Conservation (phyloP, 2,113 vertebrate genomes). For the Gallinago undulata region DNA sequence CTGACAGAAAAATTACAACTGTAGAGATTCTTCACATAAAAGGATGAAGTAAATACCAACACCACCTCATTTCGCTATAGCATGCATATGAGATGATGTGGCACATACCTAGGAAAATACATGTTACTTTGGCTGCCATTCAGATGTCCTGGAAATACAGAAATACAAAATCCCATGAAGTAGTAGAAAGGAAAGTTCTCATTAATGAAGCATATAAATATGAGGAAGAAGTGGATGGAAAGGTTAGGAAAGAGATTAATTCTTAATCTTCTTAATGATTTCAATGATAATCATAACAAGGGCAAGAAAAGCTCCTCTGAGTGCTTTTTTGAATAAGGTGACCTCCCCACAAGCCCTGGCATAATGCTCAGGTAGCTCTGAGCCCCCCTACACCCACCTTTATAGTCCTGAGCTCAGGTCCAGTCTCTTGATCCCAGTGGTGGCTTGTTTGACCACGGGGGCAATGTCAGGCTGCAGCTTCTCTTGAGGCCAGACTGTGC, state of each 20-base stretch:
- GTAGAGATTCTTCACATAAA: background rate
- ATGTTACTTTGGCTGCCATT: background rate
- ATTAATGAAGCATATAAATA: background rate
- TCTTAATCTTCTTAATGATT: background rate
- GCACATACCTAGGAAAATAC: background rate
- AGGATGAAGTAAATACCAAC: background rate
- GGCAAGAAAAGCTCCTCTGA: background rate
- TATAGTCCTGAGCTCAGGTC: background rate
- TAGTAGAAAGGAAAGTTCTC: background rate
- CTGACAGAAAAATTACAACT: slow-evolving; percentile 18
- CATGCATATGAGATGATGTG: background rate
- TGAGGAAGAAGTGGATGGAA: background rate
- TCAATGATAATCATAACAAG: background rate
- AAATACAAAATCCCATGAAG: background rate
- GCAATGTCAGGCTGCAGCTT: background rate
- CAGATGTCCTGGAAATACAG: background rate
- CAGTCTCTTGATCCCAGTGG: background rate
- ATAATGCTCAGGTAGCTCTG: background rate
- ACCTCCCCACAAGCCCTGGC: background rate
- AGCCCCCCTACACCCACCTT: background rate
- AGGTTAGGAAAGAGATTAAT: background rate
- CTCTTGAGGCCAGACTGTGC: background rate
- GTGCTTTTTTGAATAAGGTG: background rate
- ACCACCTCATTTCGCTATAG: background rate
- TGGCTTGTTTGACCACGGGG: background rate